Conservation (phyloP, 2,888 invertebrate species). For the Sesia apiformis region DNA sequence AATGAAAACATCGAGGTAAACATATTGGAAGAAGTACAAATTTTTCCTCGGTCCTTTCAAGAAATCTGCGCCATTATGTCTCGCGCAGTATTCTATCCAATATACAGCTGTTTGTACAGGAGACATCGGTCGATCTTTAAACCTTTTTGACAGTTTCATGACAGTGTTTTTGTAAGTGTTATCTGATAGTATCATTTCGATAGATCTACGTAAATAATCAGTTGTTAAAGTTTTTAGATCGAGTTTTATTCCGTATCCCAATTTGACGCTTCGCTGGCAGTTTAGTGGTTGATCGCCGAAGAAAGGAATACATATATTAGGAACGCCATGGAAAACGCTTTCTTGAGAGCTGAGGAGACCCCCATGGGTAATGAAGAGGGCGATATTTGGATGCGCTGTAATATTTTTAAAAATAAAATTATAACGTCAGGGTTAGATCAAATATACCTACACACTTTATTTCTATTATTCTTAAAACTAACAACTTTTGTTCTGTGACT, state of each 20-base stretch:
- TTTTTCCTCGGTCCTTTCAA: not conserved
- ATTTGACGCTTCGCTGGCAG: slow-evolving; percentile 14
- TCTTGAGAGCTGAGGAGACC: slow-evolving; percentile 51
- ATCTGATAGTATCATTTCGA: slow-evolving; percentile 33
- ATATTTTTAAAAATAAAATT: not conserved
- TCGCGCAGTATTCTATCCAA: slow-evolving; percentile 55
- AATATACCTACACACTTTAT: too few relatives aligned
- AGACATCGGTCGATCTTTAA: slow-evolving; percentile 37
- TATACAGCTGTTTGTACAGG: slow-evolving; percentile 45
- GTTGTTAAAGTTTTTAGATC: slow-evolving; percentile 33
- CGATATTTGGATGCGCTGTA: slow-evolving; percentile 48
- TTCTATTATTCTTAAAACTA: too few relatives aligned
- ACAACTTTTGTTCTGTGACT: too few relatives aligned
- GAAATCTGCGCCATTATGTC: slow-evolving; percentile 37
- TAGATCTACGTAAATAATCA: slow-evolving; percentile 21
- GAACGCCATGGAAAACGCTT: slow-evolving; percentile 45
- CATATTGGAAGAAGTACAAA: not conserved
- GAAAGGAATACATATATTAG: slow-evolving; percentile 51
- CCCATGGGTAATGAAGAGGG: slow-evolving; percentile 55
- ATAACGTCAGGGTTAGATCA: too few relatives aligned
- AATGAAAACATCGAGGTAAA: not conserved
- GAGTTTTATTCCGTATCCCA: slow-evolving; percentile 39
- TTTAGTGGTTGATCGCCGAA: slow-evolving; percentile 57
- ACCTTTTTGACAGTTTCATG: slow-evolving; percentile 31
- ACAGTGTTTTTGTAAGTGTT: slow-evolving; percentile 31